phyloP scores from a whole-genome alignment of 2,113 vertebrate genomes.

The Sinosuthora webbiana region DNA sequence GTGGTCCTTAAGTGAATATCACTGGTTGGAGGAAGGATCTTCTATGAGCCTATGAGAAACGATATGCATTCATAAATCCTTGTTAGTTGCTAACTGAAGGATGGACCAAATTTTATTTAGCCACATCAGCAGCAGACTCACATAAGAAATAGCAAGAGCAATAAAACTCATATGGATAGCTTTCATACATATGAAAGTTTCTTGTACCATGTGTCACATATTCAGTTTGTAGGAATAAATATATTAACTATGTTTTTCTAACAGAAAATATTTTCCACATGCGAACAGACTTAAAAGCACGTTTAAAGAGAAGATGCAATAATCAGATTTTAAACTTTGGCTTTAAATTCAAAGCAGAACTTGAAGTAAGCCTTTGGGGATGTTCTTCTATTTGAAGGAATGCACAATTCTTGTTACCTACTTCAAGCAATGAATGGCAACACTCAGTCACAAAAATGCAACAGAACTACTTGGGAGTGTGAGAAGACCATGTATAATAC shows the following conservation, averaged over 20 bases:
- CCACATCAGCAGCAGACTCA: constrained; percentile 4
- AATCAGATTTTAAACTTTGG: constrained; percentile 66
- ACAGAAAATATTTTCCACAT: constrained; percentile 50
- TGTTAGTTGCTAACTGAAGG: neutral
- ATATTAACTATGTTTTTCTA: constrained; percentile 42
- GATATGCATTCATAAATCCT: neutral
- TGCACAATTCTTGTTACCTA: constrained; percentile 61
- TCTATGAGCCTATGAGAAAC: neutral
- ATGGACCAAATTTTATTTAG: neutral
- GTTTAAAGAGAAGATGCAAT: constrained; percentile 41
- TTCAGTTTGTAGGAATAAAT: constrained; percentile 36
- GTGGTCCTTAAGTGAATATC: neutral
- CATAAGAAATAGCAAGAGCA: constrained; percentile 15
- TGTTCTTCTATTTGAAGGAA: constrained; percentile 53
- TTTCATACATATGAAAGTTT: constrained; percentile 10
- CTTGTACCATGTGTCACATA: constrained; percentile 29
- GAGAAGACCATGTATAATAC: constrained; percentile 28
- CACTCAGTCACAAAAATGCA: constrained; percentile 61
- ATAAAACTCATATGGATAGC: constrained; percentile 28
- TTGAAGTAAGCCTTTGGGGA: constrained; percentile 57
- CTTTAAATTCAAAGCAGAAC: constrained; percentile 74
- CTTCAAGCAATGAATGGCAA: constrained; percentile 63
- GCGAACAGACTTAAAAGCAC: constrained; percentile 16
- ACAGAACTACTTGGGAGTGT: constrained; percentile 47
- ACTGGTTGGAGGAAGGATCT: neutral